These are phyloP conservation scores for Tricholaema leucomelas DNA, from an alignment of 2,113 vertebrate genomes.

Conservation along the genomic window DNA sequence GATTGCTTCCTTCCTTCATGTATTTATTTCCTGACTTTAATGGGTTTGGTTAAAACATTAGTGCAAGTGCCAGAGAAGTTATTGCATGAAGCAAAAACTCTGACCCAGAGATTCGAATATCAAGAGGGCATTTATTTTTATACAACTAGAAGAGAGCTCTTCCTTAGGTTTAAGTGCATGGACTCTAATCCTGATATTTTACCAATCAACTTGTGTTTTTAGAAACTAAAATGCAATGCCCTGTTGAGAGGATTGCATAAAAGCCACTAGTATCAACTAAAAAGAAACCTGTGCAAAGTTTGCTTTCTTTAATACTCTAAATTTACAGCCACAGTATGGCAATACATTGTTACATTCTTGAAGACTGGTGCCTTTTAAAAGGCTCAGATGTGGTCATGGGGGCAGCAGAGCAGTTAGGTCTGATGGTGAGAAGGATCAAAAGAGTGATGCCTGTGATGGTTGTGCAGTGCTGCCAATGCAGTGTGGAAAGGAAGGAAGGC, in stretches of 20 bases:
- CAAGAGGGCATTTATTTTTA: neutral
- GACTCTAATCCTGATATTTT: neutral
- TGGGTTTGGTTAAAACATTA: constrained; percentile 32
- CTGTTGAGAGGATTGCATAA: neutral
- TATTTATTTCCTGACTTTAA: constrained; percentile 62
- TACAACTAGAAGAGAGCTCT: neutral
- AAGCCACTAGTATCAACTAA: neutral
- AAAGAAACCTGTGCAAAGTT: neutral
- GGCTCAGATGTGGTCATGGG: neutral
- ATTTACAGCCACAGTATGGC: neutral
- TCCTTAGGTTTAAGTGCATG: neutral
- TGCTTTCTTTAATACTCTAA: neutral
- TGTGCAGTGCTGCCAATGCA: neutral
- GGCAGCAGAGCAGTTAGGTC: neutral
- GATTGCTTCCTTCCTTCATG: constrained; percentile 58
- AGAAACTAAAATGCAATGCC: neutral
- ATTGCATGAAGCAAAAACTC: neutral
- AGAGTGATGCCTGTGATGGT: accelerated
- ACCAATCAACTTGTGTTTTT: neutral
- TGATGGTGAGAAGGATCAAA: neutral
- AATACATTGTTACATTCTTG: neutral
- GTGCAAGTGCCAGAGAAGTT: constrained; percentile 26
- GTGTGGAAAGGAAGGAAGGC: neutral
- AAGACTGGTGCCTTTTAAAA: neutral
- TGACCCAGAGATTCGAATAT: neutral